phyloP scores from a whole-genome alignment of 2,888 invertebrate species.

The Pristionchus mayeri region DNA sequence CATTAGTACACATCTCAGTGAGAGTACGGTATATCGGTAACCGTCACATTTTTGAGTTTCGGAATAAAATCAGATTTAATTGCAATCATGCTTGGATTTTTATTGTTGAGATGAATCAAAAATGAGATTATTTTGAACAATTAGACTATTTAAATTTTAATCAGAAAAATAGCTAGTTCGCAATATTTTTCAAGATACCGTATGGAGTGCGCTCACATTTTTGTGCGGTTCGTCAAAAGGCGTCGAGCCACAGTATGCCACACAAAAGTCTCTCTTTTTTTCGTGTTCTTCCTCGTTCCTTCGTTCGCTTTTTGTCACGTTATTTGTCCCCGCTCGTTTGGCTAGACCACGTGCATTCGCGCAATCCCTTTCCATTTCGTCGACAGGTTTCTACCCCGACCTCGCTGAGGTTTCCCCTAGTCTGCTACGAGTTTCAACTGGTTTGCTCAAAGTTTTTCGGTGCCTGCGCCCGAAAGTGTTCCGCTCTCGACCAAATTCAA shows the following conservation, averaged over 20 bases:
- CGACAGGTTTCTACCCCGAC: not conserved
- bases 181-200: no score
- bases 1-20: no score
- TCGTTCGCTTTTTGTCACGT: not conserved
- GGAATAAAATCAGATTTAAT: no score
- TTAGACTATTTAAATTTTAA: no score
- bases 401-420: not conserved
- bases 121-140: no score
- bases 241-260: not conserved
- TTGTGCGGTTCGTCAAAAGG: not conserved
- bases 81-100: no score
- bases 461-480: not conserved
- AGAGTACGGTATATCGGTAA: no score
- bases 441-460: not conserved
- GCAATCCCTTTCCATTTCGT: not conserved
- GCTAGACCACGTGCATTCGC: not conserved
- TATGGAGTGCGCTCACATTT: no score
- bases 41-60: no score
- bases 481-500: slow-evolving; percentile 24
- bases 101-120: no score
- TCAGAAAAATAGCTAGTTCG: no score
- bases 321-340: slow-evolving; percentile 2
- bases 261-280: not conserved
- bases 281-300: not conserved
- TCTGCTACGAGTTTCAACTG: not conserved